Base-by-base conservation (phyloP, 2,797 vertebrate genomes). In the Intellagama lesueurii region DNA sequence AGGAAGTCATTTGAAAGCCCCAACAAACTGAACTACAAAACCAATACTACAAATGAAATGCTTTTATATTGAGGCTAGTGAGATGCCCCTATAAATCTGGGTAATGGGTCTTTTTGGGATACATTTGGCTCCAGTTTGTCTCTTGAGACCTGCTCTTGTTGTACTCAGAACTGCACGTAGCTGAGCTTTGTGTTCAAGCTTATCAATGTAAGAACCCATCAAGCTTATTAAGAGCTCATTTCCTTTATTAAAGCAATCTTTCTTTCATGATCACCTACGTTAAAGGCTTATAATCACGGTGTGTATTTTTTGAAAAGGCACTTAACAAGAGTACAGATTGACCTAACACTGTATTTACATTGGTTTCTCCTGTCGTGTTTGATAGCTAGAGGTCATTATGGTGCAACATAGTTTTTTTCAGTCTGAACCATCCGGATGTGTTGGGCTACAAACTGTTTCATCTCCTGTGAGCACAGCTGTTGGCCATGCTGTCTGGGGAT, bases 111-210 rank as follows among this genome's bases (percentile, higher is more conserved):
- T 90, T 90, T 28, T 77, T 26, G 66, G 77, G 68, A 90, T 30
- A 91, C 88, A 90, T 76, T 87, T 52, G 90, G 92, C 90, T 87
- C 91, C 92, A 90, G 93, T 76, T 89, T 90, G 24, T 35, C 77
- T 84, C 1, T 9, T 87, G 87, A 83, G 86, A 75, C 92, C 56
- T 40, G 81, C 76, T 91, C 91, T 73, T 47, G 75, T 85, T 87
- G 88, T 89, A 91, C 91, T 69, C 26, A 72, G 86, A 93, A 90
- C 86, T 89, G 90, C 86, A 89, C 73, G 92, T 14, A 1, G 28
- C 75, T 0, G 0, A 91, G 87, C 80, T 0, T 0, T 68, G 83
- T 89, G 24, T 0, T 0, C 83, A 0, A 0, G 69, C 89, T 82
- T 78, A 0, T 32, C 77, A 14, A 90, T 6, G 85, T 84, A 83